Conservation (phyloP, 2,888 invertebrate species). For the Melikaiella ostensackeni region DNA sequence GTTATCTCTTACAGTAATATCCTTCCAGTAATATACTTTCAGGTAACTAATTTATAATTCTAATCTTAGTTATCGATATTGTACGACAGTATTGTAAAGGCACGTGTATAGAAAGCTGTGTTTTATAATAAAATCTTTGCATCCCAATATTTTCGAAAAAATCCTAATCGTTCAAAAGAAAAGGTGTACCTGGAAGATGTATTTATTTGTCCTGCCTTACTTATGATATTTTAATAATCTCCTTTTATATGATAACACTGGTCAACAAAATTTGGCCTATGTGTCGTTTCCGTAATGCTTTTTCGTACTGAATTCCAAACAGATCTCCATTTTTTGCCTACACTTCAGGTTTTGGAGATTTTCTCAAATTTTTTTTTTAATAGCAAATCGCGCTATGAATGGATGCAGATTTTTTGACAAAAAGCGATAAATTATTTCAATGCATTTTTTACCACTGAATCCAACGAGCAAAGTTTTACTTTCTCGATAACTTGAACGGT, state of each 20-base stretch:
- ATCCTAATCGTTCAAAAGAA: not conserved
- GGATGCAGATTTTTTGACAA: no score
- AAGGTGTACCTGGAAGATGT: slow-evolving; percentile 21
- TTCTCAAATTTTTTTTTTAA: no score
- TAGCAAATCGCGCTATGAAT: no score
- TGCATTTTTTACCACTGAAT: no score
- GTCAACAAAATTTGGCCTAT: no score
- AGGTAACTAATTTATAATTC: slow-evolving; percentile 5
- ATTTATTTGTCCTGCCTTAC: not conserved
- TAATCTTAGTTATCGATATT: slow-evolving; percentile 4
- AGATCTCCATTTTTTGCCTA: no score
- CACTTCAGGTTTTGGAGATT: no score
- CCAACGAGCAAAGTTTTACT: no score
- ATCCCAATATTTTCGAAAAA: not conserved
- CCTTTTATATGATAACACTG: slow-evolving; percentile 10
- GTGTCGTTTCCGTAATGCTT: no score
- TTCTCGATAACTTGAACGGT: no score
- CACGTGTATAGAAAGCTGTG: slow-evolving; percentile 29
- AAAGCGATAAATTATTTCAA: no score
- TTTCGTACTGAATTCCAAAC: no score
- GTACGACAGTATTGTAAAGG: slow-evolving; percentile 5
- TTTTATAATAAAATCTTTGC: not conserved
- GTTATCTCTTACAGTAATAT: slow-evolving; percentile 2
- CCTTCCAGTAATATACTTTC: slow-evolving; percentile 11
- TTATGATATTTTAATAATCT: slow-evolving; percentile 34